Percentiles rank a stretch among this genome's conserved stretches.
Evolutionary conservation across 1,140 invertebrate genomes (phyloP).

Genomic region (Hypothenemus hampei): DNA sequence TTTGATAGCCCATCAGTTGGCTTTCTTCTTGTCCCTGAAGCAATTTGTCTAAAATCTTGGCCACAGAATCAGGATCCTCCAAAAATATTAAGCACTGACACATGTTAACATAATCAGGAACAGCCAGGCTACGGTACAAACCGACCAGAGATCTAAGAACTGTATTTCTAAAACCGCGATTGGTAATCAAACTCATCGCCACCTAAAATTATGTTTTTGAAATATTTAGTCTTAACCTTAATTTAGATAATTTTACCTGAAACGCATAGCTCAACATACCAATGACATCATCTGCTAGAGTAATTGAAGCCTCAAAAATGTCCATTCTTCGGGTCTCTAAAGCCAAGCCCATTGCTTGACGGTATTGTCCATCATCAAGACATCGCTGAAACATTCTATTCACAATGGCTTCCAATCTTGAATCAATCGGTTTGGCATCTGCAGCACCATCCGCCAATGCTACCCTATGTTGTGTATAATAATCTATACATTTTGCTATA

Average conservation of each 20-base stretch:
- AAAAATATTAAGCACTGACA: conserved; percentile 95
- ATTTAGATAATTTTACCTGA: conserved; percentile 34
- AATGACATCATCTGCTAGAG: conserved; percentile 83
- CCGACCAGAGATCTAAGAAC: conserved; percentile 85
- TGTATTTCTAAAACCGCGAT: conserved; percentile 84
- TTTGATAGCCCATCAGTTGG: conserved; percentile 94
- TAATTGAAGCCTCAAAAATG: conserved; percentile 87
- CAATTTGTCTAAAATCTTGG: conserved; percentile 84
- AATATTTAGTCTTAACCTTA: conserved; percentile 5
- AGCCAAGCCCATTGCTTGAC: conserved; percentile 90
- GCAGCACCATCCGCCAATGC: conserved; percentile 58
- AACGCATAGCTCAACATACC: conserved; percentile 93
- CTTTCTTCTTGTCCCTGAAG: conserved; percentile 71
- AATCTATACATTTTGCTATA: conserved; percentile 90
- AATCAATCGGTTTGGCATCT: conserved; percentile 72
- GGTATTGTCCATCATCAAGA: conserved; percentile 88
- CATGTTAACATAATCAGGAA: conserved; percentile 94
- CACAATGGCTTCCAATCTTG: conserved; percentile 87
- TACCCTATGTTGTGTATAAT: conserved; percentile 85
- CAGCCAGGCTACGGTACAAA: conserved; percentile 78
- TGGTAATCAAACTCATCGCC: conserved; percentile 92
- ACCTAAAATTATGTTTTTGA: conserved; percentile 56
- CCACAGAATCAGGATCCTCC: conserved; percentile 87
- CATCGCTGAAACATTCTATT: conserved; percentile 96
- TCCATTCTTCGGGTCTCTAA: conserved; percentile 95